A percentile compares a stretch with the other conserved stretches of the same genome.
Conservation (phyloP, 1,140 invertebrate genomes). For the Monomorium pharaonis region DNA sequence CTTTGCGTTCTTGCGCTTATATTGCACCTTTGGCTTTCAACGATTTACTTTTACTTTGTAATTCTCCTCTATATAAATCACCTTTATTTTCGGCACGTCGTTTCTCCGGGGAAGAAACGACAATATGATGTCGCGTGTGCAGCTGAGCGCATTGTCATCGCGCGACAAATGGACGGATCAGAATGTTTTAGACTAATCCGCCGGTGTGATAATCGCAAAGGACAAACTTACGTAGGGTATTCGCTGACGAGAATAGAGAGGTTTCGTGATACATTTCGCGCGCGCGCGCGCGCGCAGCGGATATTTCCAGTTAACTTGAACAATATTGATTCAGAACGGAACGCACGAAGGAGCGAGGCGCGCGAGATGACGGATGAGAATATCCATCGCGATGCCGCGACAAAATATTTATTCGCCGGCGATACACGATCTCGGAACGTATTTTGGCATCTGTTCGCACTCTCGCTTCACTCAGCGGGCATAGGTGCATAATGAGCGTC, state of each 20-base stretch:
- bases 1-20: background rate
- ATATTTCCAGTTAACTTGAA: conserved; percentile 56
- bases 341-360: conserved; percentile 28
- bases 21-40: background rate
- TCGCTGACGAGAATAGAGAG: conserved; percentile 45
- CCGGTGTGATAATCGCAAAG: conserved; percentile 33
- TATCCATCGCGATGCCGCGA: conserved; percentile 33
- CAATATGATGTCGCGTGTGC: conserved; percentile 11
- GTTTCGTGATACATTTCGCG: conserved; percentile 36
- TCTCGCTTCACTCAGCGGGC: conserved; percentile 16
- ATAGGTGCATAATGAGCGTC: conserved; percentile 23
- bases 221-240: conserved; percentile 22
- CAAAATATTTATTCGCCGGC: conserved; percentile 56
- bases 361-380: conserved; percentile 55
- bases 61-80: background rate
- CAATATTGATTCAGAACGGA: conserved; percentile 56
- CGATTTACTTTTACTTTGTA: background rate
- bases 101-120: background rate
- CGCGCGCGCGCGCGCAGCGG: background rate
- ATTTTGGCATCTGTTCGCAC: conserved; percentile 52
- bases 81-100: conserved; percentile 21
- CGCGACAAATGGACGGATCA: conserved; percentile 24
- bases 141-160: conserved; percentile 33
- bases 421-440: conserved; percentile 32
- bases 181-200: conserved; percentile 45